phyloP scores from a whole-genome alignment of 2,113 vertebrate species.

The Vombatus ursinus region DNA sequence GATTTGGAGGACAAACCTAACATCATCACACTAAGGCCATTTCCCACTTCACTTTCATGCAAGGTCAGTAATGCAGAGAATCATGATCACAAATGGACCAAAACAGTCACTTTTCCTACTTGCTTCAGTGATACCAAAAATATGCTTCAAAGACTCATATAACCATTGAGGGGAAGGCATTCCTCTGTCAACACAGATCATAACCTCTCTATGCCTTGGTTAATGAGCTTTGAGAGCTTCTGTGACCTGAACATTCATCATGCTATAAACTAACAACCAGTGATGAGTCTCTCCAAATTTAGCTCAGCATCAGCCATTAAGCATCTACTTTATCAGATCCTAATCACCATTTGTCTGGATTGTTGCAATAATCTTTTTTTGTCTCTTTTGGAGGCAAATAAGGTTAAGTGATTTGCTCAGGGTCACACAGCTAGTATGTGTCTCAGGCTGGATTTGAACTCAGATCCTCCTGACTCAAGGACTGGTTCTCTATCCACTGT shows the following conservation, averaged over 20 bases:
- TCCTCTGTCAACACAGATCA: background rate
- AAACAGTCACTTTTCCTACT: background rate
- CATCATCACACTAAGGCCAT: background rate
- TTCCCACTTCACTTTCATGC: background rate
- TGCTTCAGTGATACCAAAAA: background rate
- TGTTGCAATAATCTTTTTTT: too few relatives aligned
- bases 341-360: too few relatives aligned
- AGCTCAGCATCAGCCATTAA: too few relatives aligned
- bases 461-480: too few relatives aligned
- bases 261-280: background rate
- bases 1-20: background rate
- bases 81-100: background rate
- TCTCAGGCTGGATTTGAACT: too few relatives aligned
- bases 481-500: too few relatives aligned
- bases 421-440: too few relatives aligned
- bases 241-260: background rate
- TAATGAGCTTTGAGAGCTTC: background rate
- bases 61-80: background rate
- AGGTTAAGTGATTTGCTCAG: too few relatives aligned
- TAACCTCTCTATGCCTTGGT: background rate
- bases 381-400: too few relatives aligned
- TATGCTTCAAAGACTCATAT: background rate
- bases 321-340: too few relatives aligned
- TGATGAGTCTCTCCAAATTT: background rate
- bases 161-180: background rate